Percentiles rank a stretch among this genome's conserved stretches.
These are phyloP conservation scores for Oryzias curvinotus DNA, from an alignment of 2,113 vertebrate species.

Conservation along the genomic window DNA sequence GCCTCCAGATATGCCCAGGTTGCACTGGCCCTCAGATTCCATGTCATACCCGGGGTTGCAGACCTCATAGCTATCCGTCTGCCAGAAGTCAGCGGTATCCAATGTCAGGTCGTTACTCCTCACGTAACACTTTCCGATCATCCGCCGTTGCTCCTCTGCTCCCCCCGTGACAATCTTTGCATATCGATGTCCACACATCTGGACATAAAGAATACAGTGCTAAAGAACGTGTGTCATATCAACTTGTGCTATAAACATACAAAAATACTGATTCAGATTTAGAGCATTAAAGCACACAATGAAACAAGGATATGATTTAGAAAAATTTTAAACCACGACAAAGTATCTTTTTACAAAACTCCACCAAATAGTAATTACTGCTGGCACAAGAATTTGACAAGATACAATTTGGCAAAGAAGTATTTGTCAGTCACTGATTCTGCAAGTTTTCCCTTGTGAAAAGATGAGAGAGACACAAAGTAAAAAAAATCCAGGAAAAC, in stretches of 20 bases:
- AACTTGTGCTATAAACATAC: not conserved
- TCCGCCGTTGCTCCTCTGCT: slow-evolving; percentile 80
- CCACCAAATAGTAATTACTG: no score
- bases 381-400: no score
- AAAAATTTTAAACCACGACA: no score
- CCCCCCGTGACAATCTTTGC: slow-evolving; percentile 78
- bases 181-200: slow-evolving; percentile 95
- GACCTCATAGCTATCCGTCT: slow-evolving; percentile 83
- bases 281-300: no score
- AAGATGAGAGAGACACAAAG: no score
- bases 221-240: not conserved
- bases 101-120: slow-evolving; percentile 84
- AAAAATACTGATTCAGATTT: no score
- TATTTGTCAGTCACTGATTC: no score
- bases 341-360: no score
- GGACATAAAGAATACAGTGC: not conserved
- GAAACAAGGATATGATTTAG: no score
- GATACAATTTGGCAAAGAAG: no score
- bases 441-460: no score
- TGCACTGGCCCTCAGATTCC: slow-evolving; percentile 86
- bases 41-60: slow-evolving; percentile 83
- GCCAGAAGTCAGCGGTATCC: slow-evolving; percentile 84
- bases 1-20: slow-evolving; percentile 89
- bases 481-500: no score
- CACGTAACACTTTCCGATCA: slow-evolving; percentile 92